These are phyloP conservation scores for Lichenostomus cassidix DNA, from an alignment of 2,113 vertebrate species.

Conservation along the genomic window DNA sequence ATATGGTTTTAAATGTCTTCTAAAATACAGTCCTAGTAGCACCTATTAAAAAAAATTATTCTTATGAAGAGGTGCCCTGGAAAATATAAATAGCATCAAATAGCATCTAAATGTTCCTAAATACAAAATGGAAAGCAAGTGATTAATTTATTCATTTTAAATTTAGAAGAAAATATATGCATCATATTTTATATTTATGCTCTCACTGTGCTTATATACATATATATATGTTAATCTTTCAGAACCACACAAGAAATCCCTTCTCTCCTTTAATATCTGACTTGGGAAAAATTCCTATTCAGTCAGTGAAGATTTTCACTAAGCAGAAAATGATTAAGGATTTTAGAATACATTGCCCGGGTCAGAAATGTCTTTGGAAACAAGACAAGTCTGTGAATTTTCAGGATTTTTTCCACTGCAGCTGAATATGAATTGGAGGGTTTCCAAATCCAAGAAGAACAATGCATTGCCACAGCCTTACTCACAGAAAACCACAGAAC, in stretches of 20 bases:
- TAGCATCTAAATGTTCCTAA: not conserved
- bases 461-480: not conserved
- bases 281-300: not conserved
- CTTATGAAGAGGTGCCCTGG: not conserved
- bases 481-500: not conserved
- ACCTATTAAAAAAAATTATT: not conserved
- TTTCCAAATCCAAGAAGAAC: not conserved
- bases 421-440: not conserved
- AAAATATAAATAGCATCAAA: conserved; percentile 6
- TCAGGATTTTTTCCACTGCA: not conserved
- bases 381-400: not conserved
- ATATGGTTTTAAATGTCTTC: not conserved
- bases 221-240: not conserved
- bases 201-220: not conserved
- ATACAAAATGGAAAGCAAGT: not conserved
- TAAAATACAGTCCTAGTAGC: not conserved
- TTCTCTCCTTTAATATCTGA: not conserved
- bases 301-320: not conserved
- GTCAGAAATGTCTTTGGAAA: conserved; percentile 37
- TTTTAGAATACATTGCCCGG: conserved; percentile 5
- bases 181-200: not conserved
- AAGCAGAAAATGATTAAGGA: conserved; percentile 5
- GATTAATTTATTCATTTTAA: not conserved
- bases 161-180: not conserved
- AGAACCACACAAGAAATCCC: not conserved